A percentile compares a stretch with the other conserved stretches of the same genome.
phyloP scores from a whole-genome alignment of 2,888 invertebrate genomes.

The Danaus chrysippus region DNA sequence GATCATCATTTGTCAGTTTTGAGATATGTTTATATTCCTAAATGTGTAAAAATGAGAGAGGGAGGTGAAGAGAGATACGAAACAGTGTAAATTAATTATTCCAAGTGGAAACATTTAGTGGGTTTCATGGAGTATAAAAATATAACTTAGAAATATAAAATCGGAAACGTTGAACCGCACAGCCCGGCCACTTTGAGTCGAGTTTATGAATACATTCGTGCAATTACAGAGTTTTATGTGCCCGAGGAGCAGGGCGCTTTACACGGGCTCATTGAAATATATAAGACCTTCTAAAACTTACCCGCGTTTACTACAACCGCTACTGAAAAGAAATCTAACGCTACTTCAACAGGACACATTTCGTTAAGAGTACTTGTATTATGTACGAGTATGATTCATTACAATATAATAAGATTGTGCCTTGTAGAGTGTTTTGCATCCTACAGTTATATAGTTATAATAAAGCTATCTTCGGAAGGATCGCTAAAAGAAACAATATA shows the following conservation, averaged over 20 bases:
- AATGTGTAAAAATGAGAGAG: background rate
- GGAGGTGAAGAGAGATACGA: background rate
- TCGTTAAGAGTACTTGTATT: background rate
- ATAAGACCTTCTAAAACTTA: background rate
- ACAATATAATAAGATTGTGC: background rate
- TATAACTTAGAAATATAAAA: slow-evolving; percentile 13
- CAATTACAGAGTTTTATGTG: slow-evolving; percentile 25
- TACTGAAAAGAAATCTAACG: background rate
- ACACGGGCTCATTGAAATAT: slow-evolving; percentile 1
- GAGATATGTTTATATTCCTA: background rate
- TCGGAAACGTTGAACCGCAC: slow-evolving; percentile 15
- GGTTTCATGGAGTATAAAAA: slow-evolving; percentile 13
- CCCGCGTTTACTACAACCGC: background rate
- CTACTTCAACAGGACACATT: background rate
- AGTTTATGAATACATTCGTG: slow-evolving; percentile 19
- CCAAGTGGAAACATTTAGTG: slow-evolving; percentile 2
- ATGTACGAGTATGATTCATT: background rate
- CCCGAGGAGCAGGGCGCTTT: slow-evolving; percentile 4
- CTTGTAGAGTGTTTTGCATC: too few species aligned
- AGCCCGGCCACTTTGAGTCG: slow-evolving; percentile 20
- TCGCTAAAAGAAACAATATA: too few species aligned
- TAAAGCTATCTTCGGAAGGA: too few species aligned
- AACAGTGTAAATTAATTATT: background rate
- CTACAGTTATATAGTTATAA: too few species aligned
- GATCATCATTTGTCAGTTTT: background rate